phyloP scores from a whole-genome alignment of 2,888 invertebrate genomes.

The Phania funesta region DNA sequence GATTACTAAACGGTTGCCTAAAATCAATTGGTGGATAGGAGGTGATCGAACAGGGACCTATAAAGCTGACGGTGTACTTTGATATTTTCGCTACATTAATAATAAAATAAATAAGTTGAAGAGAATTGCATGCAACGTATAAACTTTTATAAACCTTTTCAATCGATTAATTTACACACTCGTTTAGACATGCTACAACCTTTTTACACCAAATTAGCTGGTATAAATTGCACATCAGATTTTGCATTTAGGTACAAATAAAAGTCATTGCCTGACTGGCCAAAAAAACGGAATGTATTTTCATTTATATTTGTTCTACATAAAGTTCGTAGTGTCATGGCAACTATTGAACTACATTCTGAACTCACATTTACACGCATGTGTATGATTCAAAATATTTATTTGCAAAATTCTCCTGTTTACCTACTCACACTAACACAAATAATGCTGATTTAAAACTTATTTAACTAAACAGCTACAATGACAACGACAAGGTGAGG shows the following conservation, averaged over 20 bases:
- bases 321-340: constrained; percentile 17
- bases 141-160: too few species aligned
- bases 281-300: constrained; percentile 2
- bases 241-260: background rate
- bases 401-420: background rate
- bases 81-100: too few species aligned
- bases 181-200: background rate
- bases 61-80: too few species aligned
- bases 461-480: constrained; percentile 36
- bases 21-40: too few species aligned
- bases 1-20: too few species aligned
- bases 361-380: background rate
- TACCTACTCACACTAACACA: constrained; percentile 30
- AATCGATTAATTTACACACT: background rate
- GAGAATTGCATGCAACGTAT: too few species aligned
- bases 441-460: constrained; percentile 51
- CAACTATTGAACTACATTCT: background rate
- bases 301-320: background rate
- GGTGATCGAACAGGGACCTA: too few species aligned
- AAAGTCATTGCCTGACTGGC: background rate
- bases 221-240: background rate
- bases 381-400: background rate
- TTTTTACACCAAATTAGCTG: background rate
- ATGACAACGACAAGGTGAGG: background rate
- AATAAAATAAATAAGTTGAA: too few species aligned